These are phyloP conservation scores for Artibeus jamaicensis DNA, from an alignment of 2,797 vertebrate species.

Conservation along the genomic window DNA sequence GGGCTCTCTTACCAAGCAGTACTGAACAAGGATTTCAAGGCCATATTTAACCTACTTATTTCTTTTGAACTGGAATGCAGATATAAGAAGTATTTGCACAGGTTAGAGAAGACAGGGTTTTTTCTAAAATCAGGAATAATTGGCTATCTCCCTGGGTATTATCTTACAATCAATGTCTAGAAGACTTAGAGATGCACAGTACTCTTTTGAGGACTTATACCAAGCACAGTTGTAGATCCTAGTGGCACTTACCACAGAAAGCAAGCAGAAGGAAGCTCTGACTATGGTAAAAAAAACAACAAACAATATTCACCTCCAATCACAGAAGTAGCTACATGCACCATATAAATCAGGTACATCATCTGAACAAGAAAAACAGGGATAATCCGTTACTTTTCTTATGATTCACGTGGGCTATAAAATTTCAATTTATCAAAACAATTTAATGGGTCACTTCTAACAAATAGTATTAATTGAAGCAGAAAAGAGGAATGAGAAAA, in stretches of 20 bases:
- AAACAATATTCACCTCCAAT: neutral
- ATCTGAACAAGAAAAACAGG: conserved; percentile 39
- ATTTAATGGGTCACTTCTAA: neutral
- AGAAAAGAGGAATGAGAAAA: neutral
- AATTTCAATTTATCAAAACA: neutral
- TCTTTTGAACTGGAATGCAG: neutral
- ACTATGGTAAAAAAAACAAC: neutral
- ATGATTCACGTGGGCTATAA: neutral
- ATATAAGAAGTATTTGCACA: neutral
- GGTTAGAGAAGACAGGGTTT: neutral
- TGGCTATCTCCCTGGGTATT: neutral
- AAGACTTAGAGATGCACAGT: neutral
- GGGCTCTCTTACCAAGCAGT: neutral
- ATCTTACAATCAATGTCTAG: too few relatives aligned
- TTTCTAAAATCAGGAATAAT: neutral
- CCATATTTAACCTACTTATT: neutral
- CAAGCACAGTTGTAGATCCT: neutral
- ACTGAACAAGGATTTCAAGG: neutral
- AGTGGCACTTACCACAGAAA: conserved; percentile 5
- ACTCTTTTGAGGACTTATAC: neutral
- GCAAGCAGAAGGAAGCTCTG: neutral
- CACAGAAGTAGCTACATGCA: neutral
- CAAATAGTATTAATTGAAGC: neutral
- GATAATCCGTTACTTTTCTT: neutral
- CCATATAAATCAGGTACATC: neutral